A percentile compares a stretch with the other conserved stretches of the same genome.
Conservation (phyloP, 1,140 invertebrate species). For the Drosophila repletoides region DNA sequence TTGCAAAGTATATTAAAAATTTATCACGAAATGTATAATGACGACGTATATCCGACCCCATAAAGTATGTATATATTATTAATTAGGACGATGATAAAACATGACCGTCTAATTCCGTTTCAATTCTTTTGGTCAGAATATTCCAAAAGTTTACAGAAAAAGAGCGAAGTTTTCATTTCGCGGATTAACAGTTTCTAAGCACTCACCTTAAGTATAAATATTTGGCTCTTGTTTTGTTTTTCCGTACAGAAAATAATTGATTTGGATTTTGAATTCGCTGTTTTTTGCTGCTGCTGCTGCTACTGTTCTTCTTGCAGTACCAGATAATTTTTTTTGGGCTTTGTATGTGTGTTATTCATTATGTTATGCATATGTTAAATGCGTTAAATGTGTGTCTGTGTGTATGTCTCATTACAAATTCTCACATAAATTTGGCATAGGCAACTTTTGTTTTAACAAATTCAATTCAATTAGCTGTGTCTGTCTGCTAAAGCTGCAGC, state of each 20-base stretch:
- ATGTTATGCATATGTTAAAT: conserved; percentile 58
- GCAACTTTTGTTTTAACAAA: conserved; percentile 44
- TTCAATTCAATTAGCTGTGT: background rate
- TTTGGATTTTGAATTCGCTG: conserved; percentile 40
- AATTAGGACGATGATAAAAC: no score
- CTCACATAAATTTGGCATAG: conserved; percentile 55
- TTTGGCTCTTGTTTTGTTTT: conserved; percentile 48
- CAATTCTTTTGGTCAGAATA: no score
- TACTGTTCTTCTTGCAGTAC: background rate
- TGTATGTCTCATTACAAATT: conserved; percentile 11
- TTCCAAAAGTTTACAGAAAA: no score
- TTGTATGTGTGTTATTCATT: conserved; percentile 14
- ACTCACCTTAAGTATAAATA: conserved; percentile 54
- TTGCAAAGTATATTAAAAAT: no score
- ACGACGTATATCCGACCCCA: no score
- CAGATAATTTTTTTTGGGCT: background rate
- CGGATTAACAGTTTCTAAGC: no score
- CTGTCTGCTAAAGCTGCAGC: background rate
- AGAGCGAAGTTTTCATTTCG: no score
- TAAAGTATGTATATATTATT: no score
- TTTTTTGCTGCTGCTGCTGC: background rate
- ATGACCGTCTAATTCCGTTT: no score
- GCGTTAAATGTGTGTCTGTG: conserved; percentile 32
- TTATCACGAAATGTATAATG: no score
- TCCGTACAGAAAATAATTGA: conserved; percentile 48